These are phyloP conservation scores for Henicopernis longicauda DNA, from an alignment of 2,113 vertebrate genomes.

Conservation along the genomic window DNA sequence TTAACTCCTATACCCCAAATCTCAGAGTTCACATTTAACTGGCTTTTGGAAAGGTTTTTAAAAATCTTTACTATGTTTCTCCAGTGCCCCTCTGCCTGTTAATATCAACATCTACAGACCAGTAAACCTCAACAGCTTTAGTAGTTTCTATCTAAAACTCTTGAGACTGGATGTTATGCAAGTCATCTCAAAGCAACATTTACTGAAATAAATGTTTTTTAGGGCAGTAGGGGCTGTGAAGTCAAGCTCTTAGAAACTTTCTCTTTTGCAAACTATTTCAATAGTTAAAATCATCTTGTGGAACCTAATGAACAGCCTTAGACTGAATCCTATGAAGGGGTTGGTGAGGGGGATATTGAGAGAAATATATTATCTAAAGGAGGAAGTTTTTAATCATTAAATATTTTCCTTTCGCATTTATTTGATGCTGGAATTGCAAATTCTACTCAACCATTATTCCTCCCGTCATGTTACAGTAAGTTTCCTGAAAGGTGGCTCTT, in stretches of 20 bases:
- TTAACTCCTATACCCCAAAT: neutral
- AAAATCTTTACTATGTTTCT: neutral
- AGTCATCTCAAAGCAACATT: neutral
- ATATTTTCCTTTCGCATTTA: neutral
- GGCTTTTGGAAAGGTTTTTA: neutral
- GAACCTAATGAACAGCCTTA: neutral
- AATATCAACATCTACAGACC: neutral
- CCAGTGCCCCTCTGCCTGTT: neutral
- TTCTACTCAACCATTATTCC: neutral
- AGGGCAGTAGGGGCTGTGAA: neutral
- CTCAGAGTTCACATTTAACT: neutral
- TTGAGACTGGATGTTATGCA: neutral
- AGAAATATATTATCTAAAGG: neutral
- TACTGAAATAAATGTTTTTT: neutral
- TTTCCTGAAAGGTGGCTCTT: neutral
- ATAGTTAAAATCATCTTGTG: neutral
- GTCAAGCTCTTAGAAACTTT: neutral
- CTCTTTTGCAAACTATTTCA: neutral
- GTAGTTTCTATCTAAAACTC: neutral
- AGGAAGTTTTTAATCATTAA: neutral
- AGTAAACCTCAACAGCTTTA: neutral
- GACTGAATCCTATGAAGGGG: neutral
- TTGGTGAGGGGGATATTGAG: neutral
- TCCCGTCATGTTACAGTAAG: neutral
- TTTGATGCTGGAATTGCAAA: neutral